These are phyloP conservation scores for Cyaniris semiargus DNA, from an alignment of 2,888 invertebrate species.

Conservation along the genomic window DNA sequence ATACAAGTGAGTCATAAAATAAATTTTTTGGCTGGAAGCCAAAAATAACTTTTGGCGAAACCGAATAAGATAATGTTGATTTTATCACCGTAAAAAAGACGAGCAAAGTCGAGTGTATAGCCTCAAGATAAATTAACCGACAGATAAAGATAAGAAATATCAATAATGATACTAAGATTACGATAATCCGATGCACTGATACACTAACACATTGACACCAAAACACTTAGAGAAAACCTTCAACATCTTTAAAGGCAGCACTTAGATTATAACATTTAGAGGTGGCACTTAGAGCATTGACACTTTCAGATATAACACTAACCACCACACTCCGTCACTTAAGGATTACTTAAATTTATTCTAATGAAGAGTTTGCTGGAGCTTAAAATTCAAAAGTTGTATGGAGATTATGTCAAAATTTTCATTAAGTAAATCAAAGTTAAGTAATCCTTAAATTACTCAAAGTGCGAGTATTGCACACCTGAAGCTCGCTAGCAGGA, in stretches of 20 bases:
- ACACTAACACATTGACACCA: not conserved
- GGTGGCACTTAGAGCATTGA: too few species aligned
- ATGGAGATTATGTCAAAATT: not conserved
- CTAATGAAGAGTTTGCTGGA: not conserved
- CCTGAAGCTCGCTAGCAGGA: slow-evolving; percentile 65
- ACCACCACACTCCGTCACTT: too few species aligned
- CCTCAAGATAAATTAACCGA: not conserved
- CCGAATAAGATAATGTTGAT: not conserved
- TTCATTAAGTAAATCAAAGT: not conserved
- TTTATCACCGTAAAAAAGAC: not conserved
- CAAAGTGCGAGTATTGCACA: slow-evolving; percentile 40
- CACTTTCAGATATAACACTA: too few species aligned
- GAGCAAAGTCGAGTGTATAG: not conserved
- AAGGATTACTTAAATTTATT: too few species aligned
- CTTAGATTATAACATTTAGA: not conserved
- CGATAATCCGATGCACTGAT: not conserved
- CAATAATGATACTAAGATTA: not conserved
- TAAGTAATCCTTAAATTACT: not conserved
- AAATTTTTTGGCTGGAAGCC: not conserved
- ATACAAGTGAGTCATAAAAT: not conserved
- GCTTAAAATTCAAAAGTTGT: not conserved
- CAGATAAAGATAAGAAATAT: slow-evolving; percentile 12
- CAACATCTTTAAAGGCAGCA: not conserved
- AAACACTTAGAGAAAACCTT: not conserved
- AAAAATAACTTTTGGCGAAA: not conserved